Evolutionary conservation across 2,888 invertebrate species (phyloP).

Genomic region (Barypeithes pellucidus): DNA sequence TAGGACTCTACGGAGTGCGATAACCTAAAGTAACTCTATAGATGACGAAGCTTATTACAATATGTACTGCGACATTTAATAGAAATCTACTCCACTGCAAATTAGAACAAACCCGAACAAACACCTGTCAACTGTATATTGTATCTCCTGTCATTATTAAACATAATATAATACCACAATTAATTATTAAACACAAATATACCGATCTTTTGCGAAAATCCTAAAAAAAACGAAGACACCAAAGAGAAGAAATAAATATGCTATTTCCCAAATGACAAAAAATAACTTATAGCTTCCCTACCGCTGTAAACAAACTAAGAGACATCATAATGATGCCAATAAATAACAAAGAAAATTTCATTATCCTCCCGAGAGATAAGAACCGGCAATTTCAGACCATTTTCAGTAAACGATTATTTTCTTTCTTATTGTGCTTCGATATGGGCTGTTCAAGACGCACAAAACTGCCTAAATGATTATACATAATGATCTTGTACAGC

Average conservation of each 20-base stretch:
- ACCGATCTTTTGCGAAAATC: background rate
- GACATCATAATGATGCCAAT: constrained; percentile 42
- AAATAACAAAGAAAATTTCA: constrained; percentile 49
- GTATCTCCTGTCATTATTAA: too few relatives aligned
- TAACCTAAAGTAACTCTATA: too few relatives aligned
- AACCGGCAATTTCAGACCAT: constrained; percentile 37
- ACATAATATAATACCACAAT: too few relatives aligned
- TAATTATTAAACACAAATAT: background rate
- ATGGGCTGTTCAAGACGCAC: constrained; percentile 30
- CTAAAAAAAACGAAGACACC: background rate
- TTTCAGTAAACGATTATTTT: constrained; percentile 46
- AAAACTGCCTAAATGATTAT: constrained; percentile 33
- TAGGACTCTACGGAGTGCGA: too few relatives aligned
- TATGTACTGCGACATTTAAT: too few relatives aligned
- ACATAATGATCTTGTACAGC: constrained; percentile 31
- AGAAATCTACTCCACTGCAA: too few relatives aligned
- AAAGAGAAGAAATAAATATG: constrained; percentile 28
- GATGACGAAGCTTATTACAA: too few relatives aligned
- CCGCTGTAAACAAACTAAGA: constrained; percentile 41
- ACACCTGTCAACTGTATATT: too few relatives aligned
- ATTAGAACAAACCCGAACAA: too few relatives aligned
- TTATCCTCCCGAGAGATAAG: constrained; percentile 34
- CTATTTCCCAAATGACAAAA: constrained; percentile 36
- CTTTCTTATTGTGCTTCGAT: constrained; percentile 43
- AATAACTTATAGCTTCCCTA: constrained; percentile 29